Evolutionary conservation across 1,140 invertebrate species (phyloP).

Genomic region (Philaenus spumarius): DNA sequence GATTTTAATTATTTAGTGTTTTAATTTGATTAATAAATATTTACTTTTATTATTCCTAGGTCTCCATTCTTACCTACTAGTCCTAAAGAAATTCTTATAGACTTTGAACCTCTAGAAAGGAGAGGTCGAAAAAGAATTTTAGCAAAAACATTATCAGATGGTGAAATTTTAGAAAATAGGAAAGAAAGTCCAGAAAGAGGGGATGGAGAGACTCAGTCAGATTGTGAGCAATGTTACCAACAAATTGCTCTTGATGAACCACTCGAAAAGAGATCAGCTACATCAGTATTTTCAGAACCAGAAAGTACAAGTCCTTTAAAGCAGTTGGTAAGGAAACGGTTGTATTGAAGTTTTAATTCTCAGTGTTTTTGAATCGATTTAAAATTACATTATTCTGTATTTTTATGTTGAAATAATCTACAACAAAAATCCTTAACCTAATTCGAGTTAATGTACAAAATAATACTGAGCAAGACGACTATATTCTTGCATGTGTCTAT

Average conservation of each 20-base stretch:
- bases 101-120: constrained; percentile 55
- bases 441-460: too few species aligned
- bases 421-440: too few species aligned
- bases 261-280: constrained; percentile 14
- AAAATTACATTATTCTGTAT: too few species aligned
- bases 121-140: constrained; percentile 51
- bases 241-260: constrained; percentile 15
- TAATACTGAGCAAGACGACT: too few species aligned
- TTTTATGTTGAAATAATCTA: too few species aligned
- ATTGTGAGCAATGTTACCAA: constrained; percentile 23
- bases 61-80: constrained; percentile 27
- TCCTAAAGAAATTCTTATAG: constrained; percentile 67
- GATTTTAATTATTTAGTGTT: too few species aligned
- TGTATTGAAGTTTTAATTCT: too few species aligned
- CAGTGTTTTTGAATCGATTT: too few species aligned
- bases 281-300: constrained; percentile 7
- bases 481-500: too few species aligned
- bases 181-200: constrained; percentile 23
- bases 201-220: constrained; percentile 28
- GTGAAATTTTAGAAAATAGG: constrained; percentile 65
- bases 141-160: constrained; percentile 72
- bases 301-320: constrained; percentile 13
- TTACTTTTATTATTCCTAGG: constrained; percentile 19
- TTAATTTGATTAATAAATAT: not conserved
- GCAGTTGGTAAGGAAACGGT: constrained; percentile 4